A percentile compares a stretch with the other conserved stretches of the same genome.
phyloP scores from a whole-genome alignment of 2,888 invertebrate genomes.

The Chaetogeoica ovagalla region DNA sequence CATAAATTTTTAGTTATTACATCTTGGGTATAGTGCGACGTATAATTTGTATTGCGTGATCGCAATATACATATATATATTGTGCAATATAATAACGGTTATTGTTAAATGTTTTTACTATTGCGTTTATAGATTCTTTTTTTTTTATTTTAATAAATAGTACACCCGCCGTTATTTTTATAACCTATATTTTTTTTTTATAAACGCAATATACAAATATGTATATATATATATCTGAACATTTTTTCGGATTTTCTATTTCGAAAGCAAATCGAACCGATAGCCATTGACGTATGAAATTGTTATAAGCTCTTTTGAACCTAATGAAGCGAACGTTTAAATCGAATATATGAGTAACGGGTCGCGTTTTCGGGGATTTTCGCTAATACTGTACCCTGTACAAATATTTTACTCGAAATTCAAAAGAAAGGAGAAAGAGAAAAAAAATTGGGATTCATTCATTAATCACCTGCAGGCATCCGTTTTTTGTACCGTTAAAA shows the following conservation, averaged over 20 bases:
- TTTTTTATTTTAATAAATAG: too few relatives aligned
- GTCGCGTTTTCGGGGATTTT: slow-evolving; percentile 8
- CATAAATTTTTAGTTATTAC: too few relatives aligned
- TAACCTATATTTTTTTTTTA: too few relatives aligned
- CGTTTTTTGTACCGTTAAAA: background rate
- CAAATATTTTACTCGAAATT: slow-evolving; percentile 9
- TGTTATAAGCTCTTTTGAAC: slow-evolving; percentile 16
- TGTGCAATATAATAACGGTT: too few relatives aligned
- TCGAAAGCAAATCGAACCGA: slow-evolving; percentile 1
- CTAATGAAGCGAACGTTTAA: slow-evolving; percentile 24
- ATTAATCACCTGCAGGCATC: slow-evolving; percentile 22
- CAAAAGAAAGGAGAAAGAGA: background rate
- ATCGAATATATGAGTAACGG: slow-evolving; percentile 16
- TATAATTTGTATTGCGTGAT: too few relatives aligned
- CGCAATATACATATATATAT: too few relatives aligned
- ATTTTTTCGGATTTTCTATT: background rate
- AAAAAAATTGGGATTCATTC: background rate
- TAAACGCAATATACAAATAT: too few relatives aligned
- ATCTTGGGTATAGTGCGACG: too few relatives aligned
- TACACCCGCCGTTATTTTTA: too few relatives aligned
- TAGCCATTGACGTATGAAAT: slow-evolving; percentile 12
- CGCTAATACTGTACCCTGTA: background rate
- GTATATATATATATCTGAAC: too few relatives aligned
- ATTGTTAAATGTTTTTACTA: too few relatives aligned
- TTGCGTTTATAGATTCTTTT: too few relatives aligned